Base-by-base conservation (phyloP, 2,888 invertebrate genomes). In the Allophyes oxyacanthae region DNA sequence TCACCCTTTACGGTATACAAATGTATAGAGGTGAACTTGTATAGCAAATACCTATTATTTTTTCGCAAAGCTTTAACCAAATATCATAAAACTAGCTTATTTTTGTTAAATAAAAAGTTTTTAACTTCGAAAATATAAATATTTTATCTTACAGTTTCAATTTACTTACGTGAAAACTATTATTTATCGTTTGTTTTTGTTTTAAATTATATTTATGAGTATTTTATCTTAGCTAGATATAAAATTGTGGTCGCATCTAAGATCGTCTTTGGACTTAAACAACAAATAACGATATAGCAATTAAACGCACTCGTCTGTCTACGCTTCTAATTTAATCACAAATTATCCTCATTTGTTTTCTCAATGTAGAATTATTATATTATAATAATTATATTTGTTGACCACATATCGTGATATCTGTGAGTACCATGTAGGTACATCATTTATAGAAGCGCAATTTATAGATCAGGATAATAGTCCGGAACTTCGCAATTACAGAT, bases 11-110 rank as follows among this genome's bases (percentile, higher is more conserved):
- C 20, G 20, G 2, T 43, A 60, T 54, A 68, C 43, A 75, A 68
- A 72, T 63, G 53, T 51, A 72, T 69, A 55, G 50, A 65, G 59
- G 49, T 65, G 59, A 57, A 45, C 7, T 38, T 10, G 15, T 30
- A 43, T 14, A 62, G 30, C 54, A 48, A 58, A 55, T 11, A n/a
- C n/a, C n/a, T 40, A 26, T 38, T 20, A 26, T 44, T 53, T 38
- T 53, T 51, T 49, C 32, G 26, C 20, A 28, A 49, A 38, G 7
- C 11, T 43, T 57, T 20, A 26, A 34, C 28, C 38, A 42, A 14
- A 56, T 48, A 13, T 14, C 45, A 58, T 28, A 28, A 28, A 28
- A 28, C 28, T 40, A 30, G 7, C 34, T 58, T 62, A 50, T 62
- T 56, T 53, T 49, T 32, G 25, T 37, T 34, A 14, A 41, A 37